Base-by-base conservation (phyloP, 2,113 vertebrate species). In the Rhinichthys klamathensis region DNA sequence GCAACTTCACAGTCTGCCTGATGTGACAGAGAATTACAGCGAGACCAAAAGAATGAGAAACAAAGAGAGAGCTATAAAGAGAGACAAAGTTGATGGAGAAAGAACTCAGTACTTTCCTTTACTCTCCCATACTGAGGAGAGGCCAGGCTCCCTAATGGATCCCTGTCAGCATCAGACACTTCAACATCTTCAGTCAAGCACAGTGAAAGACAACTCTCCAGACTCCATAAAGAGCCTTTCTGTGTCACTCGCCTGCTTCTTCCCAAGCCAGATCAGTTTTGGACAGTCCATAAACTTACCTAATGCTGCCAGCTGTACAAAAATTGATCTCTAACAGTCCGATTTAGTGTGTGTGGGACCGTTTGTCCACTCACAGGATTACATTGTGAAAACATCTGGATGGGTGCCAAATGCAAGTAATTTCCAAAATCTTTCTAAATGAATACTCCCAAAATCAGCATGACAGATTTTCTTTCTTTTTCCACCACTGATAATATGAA, bases 161-260 rank as follows among this genome's bases (percentile, higher is more conserved):
- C 70, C 56, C 85, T 90, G 88, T 90, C 89, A 88, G 84, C 70
- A 85, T 88, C 30, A 58, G 56, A 49, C 80, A 85, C 83, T 88
- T 89, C 86, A 88, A 80, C 77, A 83, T 87, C 74, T 87, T 85
- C 84, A 89, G 87, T 82, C 88, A 89, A 74, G 86, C 87, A 87
- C 56, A 61, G 78, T 82, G 76, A 89, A 79, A 80, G 25, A 56
- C 67, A 63, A 80, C n/a, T 88, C 89, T 85, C 82, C 69, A 30
- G 82, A 77, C 88, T 84, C 73, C 83, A 65, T 83, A 87, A 88
- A 90, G 85, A 88, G 86, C 74, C 87, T 90, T 89, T 85, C 76
- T 21, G 35, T 88, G 86, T 88, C 88, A 87, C 63, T 69, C 61
- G 41, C 30, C 83, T 54, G 63, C 67, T 60, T 84, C 70, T 54